Evolutionary conservation across 1,140 invertebrate genomes (phyloP).

Genomic region (Triops cancriformis): DNA sequence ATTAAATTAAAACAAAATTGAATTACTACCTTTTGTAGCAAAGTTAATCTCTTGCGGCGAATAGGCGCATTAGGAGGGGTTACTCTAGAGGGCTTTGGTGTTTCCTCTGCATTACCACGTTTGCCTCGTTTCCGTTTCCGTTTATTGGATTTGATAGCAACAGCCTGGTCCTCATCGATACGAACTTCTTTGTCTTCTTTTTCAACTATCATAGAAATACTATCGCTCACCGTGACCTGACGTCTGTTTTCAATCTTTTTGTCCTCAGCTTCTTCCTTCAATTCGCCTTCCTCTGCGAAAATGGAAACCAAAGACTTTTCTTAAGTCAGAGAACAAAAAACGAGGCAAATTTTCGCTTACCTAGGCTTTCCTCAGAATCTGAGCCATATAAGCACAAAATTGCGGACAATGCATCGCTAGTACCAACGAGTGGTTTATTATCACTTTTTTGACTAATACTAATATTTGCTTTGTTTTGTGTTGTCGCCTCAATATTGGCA

Average conservation of each 20-base stretch:
- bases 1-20: conserved; percentile 2
- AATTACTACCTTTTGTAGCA: conserved; percentile 25
- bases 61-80: conserved; percentile 20
- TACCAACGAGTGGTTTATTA: not conserved
- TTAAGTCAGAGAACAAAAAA: not conserved
- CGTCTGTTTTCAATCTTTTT: not conserved
- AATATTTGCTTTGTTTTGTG: not conserved
- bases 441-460: not conserved
- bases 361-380: conserved; percentile 20
- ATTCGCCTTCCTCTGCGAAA: not conserved
- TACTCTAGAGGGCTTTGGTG: not conserved
- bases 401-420: not conserved
- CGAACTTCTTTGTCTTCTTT: conserved; percentile 1
- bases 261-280: not conserved
- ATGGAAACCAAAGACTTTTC: not conserved
- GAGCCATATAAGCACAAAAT: conserved; percentile 18
- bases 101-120: conserved; percentile 15
- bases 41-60: conserved; percentile 26
- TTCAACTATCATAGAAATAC: not conserved
- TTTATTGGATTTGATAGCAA: not conserved
- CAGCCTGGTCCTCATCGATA: not conserved
- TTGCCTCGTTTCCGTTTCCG: conserved; percentile 7
- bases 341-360: not conserved
- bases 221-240: not conserved
- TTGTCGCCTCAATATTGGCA: not conserved